Base-by-base conservation (phyloP, 2,113 vertebrate genomes). In the Megaptera novaeangliae region DNA sequence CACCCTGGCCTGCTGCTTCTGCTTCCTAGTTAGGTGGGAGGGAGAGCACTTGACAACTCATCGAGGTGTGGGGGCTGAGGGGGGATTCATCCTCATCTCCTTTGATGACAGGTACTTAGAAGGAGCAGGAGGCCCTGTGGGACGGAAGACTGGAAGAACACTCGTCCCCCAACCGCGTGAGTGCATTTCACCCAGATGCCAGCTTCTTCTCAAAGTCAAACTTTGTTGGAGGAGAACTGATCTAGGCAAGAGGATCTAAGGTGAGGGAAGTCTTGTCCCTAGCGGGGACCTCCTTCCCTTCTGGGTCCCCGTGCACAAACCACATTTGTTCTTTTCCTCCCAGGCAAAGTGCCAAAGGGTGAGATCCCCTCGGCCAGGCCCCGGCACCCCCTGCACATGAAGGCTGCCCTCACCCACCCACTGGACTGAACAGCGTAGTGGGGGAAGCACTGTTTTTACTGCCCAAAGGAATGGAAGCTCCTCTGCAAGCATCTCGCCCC, bases 61-160 rank as follows among this genome's bases (percentile, higher is more conserved):
- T 2, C 66, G 97, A 98, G 97, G 85, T 97, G 97, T 98, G 98
- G 97, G 97, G 97, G 98, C 88, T 96, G 97, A 90, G 57, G 96
- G 97, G 96, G 94, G 91, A 39, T 81, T 96, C 93, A 95, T 97
- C 94, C 93, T 96, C 39, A 36, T 93, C 95, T 97, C 95, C 92
- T 96, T 94, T 94, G 90, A 97, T 98, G 98, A 98, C 98, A 98
- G 96, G 95, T 95, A 97, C 96, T 98, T 66, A 86, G 85, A 94
- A 96, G 94, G 94, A 92, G 88, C 96, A 68, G 92, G 96, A 97
- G 96, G 96, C 89, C 95, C 46, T 72, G 93, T 75, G 20, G 94
- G 97, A 96, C 81, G 90, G 74, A 97, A 86, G 92, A 82, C 57
- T 92, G 46, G 77, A 92, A 96, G 96, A 97, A 97, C 81, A 97